Evolutionary conservation across 2,113 vertebrate genomes (phyloP), one percentile per base, ranked within the genome.

Genomic region (Oryzias celebensis): DNA sequence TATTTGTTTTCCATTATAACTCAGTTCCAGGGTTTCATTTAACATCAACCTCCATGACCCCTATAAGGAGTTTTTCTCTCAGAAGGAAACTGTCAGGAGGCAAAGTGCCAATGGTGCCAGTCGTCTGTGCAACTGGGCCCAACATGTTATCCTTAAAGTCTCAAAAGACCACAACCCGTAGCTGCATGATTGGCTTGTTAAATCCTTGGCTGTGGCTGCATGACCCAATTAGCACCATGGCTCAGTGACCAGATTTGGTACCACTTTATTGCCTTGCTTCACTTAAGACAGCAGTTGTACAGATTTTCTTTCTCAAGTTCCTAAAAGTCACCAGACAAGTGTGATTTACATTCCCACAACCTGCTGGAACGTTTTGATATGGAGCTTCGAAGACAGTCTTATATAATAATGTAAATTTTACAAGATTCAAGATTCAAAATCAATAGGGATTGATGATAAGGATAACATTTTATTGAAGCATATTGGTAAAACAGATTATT

Each of bases 221-320:
- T 42, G 22, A 52, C 47, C 62, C 66, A 87, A 84, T 87, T 87
- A 84, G 81, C 70, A 60, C 59, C 18, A 46, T 64, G 78, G 75
- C 62, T 77, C 71, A 85, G 79, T 78, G 83, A 87, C 59, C 62
- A 61, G 65, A 81, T 78, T 64, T 36, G 36, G 36, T 12, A 36
- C 36, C 36, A 36, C 49, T 58, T 43, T 26, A 45, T 64, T 51
- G 72, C 73, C 74, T 68, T 77, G 62, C 44, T 16, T 45, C 44
- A 45, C 14, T 16, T 45, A 17, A 45, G 12, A 36, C 36, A 36
- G 31, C 31, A 36, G 31, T 36, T 36, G 31, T 10, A 36, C 7
- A 36, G 36, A 10, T 36, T 12, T 36, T 36, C 7, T 36, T 8
- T 36, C 8, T 7, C 31, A 36, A 36, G 8, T 12, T 36, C 10